Base-by-base conservation (phyloP, 2,797 vertebrate species). In the Darevskia nairensis region DNA sequence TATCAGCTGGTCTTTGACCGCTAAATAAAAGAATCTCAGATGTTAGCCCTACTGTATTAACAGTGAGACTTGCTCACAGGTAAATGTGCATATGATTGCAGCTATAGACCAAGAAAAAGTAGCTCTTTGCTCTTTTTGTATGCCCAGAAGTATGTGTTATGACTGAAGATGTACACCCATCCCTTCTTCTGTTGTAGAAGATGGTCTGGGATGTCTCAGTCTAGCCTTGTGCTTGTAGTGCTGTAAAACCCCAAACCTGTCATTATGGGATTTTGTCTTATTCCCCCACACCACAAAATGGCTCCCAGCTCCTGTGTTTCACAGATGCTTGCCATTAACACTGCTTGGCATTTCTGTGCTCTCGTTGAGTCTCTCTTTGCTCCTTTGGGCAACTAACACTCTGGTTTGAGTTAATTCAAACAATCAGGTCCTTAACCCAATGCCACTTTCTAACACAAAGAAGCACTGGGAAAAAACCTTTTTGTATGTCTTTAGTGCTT, bases 291-390 rank as follows among this genome's bases (percentile, higher is more conserved):
- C 87, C 91, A 82, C 86, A 89, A 95, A 83, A 93, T 92, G 81
- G 92, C 93, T 92, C n/a, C 91, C 90, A 89, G 84, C 92, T 94
- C 64, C 92, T 90, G 41, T 88, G 89, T 94, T 94, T 94, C 89
- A 89, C 75, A 82, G 86, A 85, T 68, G 95, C 96, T 96, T 96
- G 95, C 96, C 95, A 81, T 92, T 95, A 95, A 96, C 93, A 69
- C 94, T 77, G 96, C 96, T 97, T 95, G 90, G 90, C 82, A 91
- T 94, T 69, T 95, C 95, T 88, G 13, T 86, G 95, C 96, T 95
- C 95, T 29, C 92, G 91, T 94, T 90, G 93, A 93, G 94, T 91
- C 90, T 88, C 92, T 95, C 8, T 96, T 10, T 93, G 92, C 92
- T 82, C 92, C 77, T 32, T 84, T 81, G 66, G 87, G 80, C 89